A percentile compares a stretch with the other conserved stretches of the same genome.
These are phyloP conservation scores for Brachyptera risi DNA, from an alignment of 2,888 invertebrate genomes.

Conservation along the genomic window DNA sequence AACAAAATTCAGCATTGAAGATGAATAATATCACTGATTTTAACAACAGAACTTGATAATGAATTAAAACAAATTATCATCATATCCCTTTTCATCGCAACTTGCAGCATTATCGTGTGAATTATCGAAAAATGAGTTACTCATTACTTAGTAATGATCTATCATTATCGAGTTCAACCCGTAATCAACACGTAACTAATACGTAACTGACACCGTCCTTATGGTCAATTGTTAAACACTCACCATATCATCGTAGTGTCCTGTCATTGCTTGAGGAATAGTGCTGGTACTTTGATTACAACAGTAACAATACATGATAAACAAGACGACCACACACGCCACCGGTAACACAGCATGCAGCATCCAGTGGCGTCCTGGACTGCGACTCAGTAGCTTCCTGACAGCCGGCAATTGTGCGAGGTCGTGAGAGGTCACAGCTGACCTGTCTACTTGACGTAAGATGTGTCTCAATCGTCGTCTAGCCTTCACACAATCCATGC, in stretches of 20 bases:
- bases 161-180: too few relatives aligned
- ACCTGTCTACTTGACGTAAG: slow-evolving; percentile 18
- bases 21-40: too few relatives aligned
- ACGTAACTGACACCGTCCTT: too few relatives aligned
- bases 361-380: slow-evolving; percentile 9
- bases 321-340: slow-evolving; percentile 8
- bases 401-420: slow-evolving; percentile 24
- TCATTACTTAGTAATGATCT: too few relatives aligned
- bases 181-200: too few relatives aligned
- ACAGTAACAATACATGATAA: slow-evolving; percentile 25
- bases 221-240: too few relatives aligned
- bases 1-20: too few relatives aligned
- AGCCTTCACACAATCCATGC: slow-evolving; percentile 28
- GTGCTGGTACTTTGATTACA: background rate
- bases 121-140: too few relatives aligned
- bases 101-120: too few relatives aligned
- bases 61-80: too few relatives aligned
- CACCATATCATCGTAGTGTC: slow-evolving; percentile 27
- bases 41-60: too few relatives aligned
- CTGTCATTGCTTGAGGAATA: slow-evolving; percentile 18
- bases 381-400: slow-evolving; percentile 21
- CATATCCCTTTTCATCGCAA: too few relatives aligned
- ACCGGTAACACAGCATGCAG: background rate
- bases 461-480: slow-evolving; percentile 24
- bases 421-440: slow-evolving; percentile 15